Base-by-base conservation (phyloP, 2,888 invertebrate genomes). In the Heteropelma amictum region DNA sequence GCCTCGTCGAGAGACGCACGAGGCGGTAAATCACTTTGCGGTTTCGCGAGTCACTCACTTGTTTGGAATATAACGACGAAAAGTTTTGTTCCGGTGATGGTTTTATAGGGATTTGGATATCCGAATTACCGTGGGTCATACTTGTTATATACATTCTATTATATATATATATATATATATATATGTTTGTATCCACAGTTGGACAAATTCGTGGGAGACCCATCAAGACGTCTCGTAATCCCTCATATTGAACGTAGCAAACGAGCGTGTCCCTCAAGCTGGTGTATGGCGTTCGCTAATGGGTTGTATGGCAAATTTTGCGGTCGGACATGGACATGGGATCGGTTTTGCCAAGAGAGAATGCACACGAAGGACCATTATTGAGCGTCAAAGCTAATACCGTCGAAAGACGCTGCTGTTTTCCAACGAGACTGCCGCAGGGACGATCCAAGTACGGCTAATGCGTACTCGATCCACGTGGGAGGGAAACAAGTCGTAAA, bases 1-100 rank as follows among this genome's bases (percentile, higher is more conserved):
- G 40, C 49, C 30, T 56, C 38, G 40, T 38, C 38, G 35, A 38
- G 49, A 23, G 21, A 14, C 23, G n/a, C n/a, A n/a, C n/a, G n/a
- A 54, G 68, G 67, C 49, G 64, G 79, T 86, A 85, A 85, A 86
- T 86, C 80, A 78, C 63, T 19, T 58, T 84, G 85, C 72, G 84
- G 85, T 82, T 84, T 78, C 49, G 69, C 74, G 76, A 81, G 83
- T 84, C 84, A 85, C n/a, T n/a, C 79, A 83, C 76, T 84, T 83
- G 84, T 84, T 84, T 83, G 79, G 21, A 56, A 69, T 56, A n/a
- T n/a, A 76, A 72, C 71, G 76, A 84, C 82, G 81, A 81, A 82
- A 84, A 72, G 60, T 74, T 58, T 69, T 64, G 58, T 30, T 14
- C 47, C 72, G 54, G 49, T 56, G 42, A 14, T 38, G 53, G 58